Evolutionary conservation across 1,140 invertebrate species (phyloP), one percentile per base, ranked within the genome.

Genomic region (Mya arenaria): DNA sequence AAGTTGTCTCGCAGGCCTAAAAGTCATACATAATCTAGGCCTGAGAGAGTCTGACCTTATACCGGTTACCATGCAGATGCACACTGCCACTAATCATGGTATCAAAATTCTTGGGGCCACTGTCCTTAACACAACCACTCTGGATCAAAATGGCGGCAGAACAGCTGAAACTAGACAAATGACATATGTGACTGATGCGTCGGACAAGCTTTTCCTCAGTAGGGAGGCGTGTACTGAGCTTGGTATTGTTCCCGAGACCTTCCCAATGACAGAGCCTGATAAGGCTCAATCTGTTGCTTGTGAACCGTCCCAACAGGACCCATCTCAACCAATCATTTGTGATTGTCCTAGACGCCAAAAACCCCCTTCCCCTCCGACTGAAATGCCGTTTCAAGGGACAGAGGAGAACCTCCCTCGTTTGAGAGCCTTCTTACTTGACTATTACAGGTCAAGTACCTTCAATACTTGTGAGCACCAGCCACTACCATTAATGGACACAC

Each of bases 391-490:
- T 56, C 48, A 44, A 15, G 65, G 77, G 6, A 83, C 79, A 15
- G 81, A 74, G 10, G 79, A 81, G 2, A 82, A 84, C 25, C 25
- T 48, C 6, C 17, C 30, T 28, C 55, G 75, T 30, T 41, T 89
- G 0, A 4, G 78, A 30, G n/a, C 74, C 15, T 86, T 41, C n/a
- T 55, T 85, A 0, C 48, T 86, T 8, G 41, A 87, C 3, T 62
- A 82, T 44, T 85, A 86, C 60, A 66, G 39, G 19, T 77, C 83
- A 10, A 84, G 77, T 66, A 84, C 86, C 30, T 87, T 87, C 78
- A 89, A 89, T 39, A 83, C 66, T 10, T 89, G 86, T 68, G 73
- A 86, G 23, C 86, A 88, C 23, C 85, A 85, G 36, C 55, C 80
- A 0, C 74, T 85, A 0, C 85, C 86, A 2, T 19, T 82, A 25